Conservation (phyloP, 1,140 invertebrate genomes). For the Drosophila oshimai region DNA sequence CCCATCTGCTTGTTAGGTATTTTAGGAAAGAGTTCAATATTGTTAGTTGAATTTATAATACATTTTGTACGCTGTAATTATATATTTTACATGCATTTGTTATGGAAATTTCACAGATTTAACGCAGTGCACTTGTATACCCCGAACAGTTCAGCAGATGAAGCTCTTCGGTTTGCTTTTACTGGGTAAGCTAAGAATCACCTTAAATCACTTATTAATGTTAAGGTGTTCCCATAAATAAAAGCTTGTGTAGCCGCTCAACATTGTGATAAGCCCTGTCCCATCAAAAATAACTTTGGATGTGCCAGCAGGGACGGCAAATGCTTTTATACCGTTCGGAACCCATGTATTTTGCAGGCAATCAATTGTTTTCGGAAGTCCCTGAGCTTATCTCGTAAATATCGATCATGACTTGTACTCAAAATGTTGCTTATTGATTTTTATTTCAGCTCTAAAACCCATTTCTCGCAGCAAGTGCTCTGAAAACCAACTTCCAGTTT, state of each 20-base stretch:
- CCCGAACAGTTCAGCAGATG: background rate
- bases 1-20: constrained; percentile 14
- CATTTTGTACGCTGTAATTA: background rate
- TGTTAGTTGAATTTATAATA: background rate
- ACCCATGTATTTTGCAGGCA: background rate
- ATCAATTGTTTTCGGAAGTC: constrained; percentile 1
- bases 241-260: background rate
- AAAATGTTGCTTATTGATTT: background rate
- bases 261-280: background rate
- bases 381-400: background rate
- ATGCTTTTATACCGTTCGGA: background rate
- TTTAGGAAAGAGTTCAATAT: background rate
- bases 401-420: background rate
- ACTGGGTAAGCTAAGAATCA: background rate
- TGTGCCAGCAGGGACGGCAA: background rate
- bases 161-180: background rate
- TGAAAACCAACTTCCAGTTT: background rate
- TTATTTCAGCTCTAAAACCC: background rate
- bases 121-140: background rate
- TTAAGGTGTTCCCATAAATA: background rate
- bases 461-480: background rate
- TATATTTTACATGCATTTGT: background rate
- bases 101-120: background rate
- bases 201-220: background rate
- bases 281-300: background rate